Percentiles rank a stretch among this genome's conserved stretches.
Conservation (phyloP, 2,797 vertebrate species). For the Staurois parvus region DNA sequence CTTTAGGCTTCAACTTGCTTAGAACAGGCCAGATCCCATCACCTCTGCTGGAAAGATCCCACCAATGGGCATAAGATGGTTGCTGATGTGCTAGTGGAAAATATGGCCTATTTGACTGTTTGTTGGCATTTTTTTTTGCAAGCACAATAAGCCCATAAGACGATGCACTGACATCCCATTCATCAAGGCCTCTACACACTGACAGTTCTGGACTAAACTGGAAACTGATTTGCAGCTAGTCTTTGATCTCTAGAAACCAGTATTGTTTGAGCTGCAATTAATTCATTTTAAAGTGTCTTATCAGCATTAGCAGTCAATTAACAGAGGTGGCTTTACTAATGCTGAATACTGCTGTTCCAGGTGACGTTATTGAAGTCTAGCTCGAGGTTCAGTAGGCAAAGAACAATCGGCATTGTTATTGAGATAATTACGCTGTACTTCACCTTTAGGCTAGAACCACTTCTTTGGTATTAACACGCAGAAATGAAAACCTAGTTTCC, state of each 20-base stretch:
- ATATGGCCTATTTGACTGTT: background rate
- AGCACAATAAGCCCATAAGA: background rate
- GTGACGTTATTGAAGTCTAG: conserved; percentile 40
- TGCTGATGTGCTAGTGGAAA: too few relatives aligned
- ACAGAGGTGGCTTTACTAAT: conserved; percentile 13
- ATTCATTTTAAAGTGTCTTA: conserved; percentile 33
- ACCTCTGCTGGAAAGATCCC: too few relatives aligned
- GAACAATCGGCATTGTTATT: conserved; percentile 40
- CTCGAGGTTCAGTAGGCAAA: conserved; percentile 17
- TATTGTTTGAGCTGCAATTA: conserved; percentile 44
- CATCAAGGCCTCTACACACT: conserved; percentile 17
- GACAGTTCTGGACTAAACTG: conserved; percentile 20
- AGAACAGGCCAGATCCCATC: too few relatives aligned
- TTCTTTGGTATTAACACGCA: conserved; percentile 27
- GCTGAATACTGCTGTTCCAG: conserved; percentile 46
- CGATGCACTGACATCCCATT: conserved; percentile 7
- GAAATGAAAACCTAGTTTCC: conserved; percentile 38
- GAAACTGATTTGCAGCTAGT: conserved; percentile 17
- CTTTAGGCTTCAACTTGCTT: too few relatives aligned
- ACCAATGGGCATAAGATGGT: too few relatives aligned
- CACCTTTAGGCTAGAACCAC: conserved; percentile 21
- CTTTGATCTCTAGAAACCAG: conserved; percentile 19
- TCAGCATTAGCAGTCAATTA: conserved; percentile 51
- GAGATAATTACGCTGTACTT: conserved; percentile 16
- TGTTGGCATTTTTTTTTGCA: background rate